These are phyloP conservation scores for Propithecus perrieri DNA, from an alignment of 2,797 vertebrate species.

Conservation along the genomic window DNA sequence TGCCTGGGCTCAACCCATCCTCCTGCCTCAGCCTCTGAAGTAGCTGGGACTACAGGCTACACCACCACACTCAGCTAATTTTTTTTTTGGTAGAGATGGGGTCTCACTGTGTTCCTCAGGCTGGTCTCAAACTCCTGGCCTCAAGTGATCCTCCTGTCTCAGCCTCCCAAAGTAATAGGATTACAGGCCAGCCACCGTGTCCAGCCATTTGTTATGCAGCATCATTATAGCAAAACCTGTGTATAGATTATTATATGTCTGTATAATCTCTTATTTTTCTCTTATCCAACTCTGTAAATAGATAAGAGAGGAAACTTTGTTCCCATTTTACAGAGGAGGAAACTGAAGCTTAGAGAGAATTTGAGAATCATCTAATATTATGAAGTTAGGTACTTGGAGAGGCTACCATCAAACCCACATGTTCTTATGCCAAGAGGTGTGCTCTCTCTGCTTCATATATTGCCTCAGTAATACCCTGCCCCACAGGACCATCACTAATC, in stretches of 20 bases:
- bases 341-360: neutral
- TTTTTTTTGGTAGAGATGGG: neutral
- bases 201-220: neutral
- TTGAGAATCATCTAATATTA: neutral
- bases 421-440: neutral
- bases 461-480: neutral
- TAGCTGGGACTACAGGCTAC: neutral
- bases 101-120: neutral
- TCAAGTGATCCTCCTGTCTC: neutral
- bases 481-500: constrained; percentile 4
- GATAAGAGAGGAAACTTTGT: neutral
- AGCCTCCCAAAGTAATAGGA: neutral
- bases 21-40: neutral
- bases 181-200: neutral
- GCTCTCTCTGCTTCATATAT: neutral
- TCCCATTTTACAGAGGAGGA: constrained; percentile 18
- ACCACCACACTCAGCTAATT: neutral
- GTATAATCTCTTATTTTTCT: constrained; percentile 1
- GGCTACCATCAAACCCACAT: neutral
- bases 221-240: neutral
- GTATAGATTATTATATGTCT: neutral
- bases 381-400: neutral
- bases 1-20: neutral
- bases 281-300: neutral
- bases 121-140: neutral